Conservation (phyloP, 2,888 invertebrate genomes). For the Caenorhabditis angaria region DNA sequence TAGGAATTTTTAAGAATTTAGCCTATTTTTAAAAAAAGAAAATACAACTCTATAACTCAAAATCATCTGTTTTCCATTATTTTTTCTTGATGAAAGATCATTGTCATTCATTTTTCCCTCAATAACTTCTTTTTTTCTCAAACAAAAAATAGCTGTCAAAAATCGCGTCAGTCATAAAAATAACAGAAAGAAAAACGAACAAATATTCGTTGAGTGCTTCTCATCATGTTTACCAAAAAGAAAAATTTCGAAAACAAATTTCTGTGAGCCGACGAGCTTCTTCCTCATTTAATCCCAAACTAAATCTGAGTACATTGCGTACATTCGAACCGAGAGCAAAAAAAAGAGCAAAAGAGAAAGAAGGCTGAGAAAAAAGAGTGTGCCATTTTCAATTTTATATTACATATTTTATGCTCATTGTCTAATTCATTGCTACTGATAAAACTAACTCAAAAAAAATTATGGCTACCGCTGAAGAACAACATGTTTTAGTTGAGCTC, state of each 20-base stretch:
- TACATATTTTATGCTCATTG: conserved; percentile 3
- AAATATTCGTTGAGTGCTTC: background rate
- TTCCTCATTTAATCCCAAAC: conserved; percentile 5
- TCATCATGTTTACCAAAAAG: background rate
- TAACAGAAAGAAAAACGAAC: background rate
- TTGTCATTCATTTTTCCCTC: too few relatives aligned
- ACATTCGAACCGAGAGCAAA: background rate
- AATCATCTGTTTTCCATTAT: too few relatives aligned
- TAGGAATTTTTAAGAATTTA: too few relatives aligned
- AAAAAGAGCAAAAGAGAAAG: background rate
- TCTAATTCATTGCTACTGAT: background rate
- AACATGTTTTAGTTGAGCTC: conserved; percentile 38
- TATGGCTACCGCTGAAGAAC: conserved; percentile 33
- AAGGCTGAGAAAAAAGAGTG: background rate
- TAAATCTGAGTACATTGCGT: conserved; percentile 21
- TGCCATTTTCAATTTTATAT: conserved; percentile 9
- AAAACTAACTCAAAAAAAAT: background rate
- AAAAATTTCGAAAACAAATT: background rate
- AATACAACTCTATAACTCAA: too few relatives aligned
- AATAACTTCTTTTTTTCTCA: background rate
- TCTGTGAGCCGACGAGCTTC: conserved; percentile 15
- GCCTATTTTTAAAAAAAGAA: too few relatives aligned
- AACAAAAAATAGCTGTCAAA: background rate
- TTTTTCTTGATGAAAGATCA: background rate
- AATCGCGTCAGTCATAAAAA: background rate